Conservation (phyloP, 2,113 vertebrate genomes). For the Bubalus kerabau region DNA sequence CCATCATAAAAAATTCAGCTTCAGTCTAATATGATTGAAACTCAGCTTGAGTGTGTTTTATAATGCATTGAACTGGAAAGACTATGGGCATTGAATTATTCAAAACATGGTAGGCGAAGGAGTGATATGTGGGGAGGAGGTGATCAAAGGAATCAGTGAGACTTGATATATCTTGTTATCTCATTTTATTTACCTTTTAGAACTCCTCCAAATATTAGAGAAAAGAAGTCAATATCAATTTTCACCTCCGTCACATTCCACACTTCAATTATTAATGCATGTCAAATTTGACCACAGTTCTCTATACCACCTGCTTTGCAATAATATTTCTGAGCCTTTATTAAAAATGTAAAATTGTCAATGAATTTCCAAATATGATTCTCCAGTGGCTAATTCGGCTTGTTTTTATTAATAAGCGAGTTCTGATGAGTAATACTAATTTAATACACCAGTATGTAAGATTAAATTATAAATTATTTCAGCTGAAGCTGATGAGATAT, state of each 20-base stretch:
- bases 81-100: conserved; percentile 86
- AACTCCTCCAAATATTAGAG: conserved; percentile 85
- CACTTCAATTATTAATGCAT: conserved; percentile 88
- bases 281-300: conserved; percentile 86
- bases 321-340: conserved; percentile 85
- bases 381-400: conserved; percentile 84
- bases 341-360: conserved; percentile 90
- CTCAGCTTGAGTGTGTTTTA: conserved; percentile 83
- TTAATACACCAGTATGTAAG: conserved; percentile 83
- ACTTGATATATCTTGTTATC: conserved; percentile 84
- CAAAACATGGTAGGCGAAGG: conserved; percentile 78
- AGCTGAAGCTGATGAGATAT: conserved; percentile 81
- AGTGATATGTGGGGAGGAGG: conserved; percentile 73
- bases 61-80: conserved; percentile 87
- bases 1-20: conserved; percentile 87
- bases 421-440: conserved; percentile 89
- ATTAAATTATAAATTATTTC: conserved; percentile 89
- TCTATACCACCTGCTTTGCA: conserved; percentile 79
- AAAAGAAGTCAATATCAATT: conserved; percentile 87
- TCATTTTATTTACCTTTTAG: conserved; percentile 88
- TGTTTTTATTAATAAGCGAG: conserved; percentile 88
- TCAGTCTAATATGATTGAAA: conserved; percentile 87
- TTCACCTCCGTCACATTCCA: conserved; percentile 83
- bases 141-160: conserved; percentile 82
- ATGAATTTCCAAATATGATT: conserved; percentile 87